A percentile compares a stretch with the other conserved stretches of the same genome.
Evolutionary conservation across 1,140 invertebrate species (phyloP).

Genomic region (Drosophila serrata): DNA sequence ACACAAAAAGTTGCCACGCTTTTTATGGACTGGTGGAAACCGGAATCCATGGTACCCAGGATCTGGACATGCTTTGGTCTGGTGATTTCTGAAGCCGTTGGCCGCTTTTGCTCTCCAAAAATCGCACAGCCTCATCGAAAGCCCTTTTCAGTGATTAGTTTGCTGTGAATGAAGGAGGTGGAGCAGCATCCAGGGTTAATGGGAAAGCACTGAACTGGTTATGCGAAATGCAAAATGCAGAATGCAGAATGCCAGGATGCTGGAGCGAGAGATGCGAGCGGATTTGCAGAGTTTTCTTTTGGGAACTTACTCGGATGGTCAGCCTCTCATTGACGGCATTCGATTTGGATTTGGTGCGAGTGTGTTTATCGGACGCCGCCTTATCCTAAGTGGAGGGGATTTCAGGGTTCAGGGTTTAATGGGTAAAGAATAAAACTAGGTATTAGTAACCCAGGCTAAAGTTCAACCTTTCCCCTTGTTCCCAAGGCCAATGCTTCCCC

Average conservation of each 20-base stretch:
- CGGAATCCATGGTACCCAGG: conserved; percentile 8
- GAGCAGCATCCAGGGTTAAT: conserved; percentile 32
- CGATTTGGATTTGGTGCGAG: conserved; percentile 49
- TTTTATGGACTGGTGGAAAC: conserved; percentile 11
- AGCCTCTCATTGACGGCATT: conserved; percentile 67
- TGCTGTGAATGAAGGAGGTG: conserved; percentile 13
- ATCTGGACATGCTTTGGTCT: conserved; percentile 49
- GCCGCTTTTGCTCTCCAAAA: conserved; percentile 20
- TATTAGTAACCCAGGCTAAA: conserved; percentile 22
- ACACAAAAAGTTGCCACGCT: conserved; percentile 54
- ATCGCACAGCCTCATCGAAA: not conserved
- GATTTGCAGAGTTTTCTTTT: conserved; percentile 8
- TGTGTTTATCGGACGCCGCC: conserved; percentile 41
- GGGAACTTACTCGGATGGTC: conserved; percentile 70
- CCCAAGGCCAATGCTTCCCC: not conserved
- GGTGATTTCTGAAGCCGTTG: conserved; percentile 44
- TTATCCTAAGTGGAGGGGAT: conserved; percentile 52
- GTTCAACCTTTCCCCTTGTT: not conserved
- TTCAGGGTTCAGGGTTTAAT: conserved; percentile 1
- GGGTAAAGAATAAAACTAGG: conserved; percentile 37
- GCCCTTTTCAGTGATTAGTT: conserved; percentile 35
- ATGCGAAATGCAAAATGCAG: conserved; percentile 51
- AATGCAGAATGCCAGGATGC: conserved; percentile 36
- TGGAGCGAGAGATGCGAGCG: conserved; percentile 24
- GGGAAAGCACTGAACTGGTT: conserved; percentile 50